Percentiles rank a stretch among this genome's conserved stretches.
phyloP scores from a whole-genome alignment of 2,113 vertebrate genomes.

The Engraulis encrasicolus region DNA sequence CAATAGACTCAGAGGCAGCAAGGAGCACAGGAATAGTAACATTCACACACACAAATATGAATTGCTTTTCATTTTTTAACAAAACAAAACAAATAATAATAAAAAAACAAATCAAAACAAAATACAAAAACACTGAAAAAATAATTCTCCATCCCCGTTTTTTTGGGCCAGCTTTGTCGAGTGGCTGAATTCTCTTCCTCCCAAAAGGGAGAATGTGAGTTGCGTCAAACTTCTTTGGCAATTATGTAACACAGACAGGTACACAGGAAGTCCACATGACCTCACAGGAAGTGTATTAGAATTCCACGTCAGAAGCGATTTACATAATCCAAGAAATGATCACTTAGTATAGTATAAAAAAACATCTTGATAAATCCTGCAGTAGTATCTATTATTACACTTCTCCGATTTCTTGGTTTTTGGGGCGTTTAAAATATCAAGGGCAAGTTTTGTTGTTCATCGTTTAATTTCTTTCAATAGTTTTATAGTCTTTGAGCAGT shows the following conservation, averaged over 20 bases:
- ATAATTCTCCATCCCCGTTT: conserved; percentile 1
- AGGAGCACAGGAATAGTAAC: conserved; percentile 52
- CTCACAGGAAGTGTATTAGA: conserved; percentile 42
- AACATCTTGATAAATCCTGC: conserved; percentile 37
- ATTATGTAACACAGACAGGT: conserved; percentile 38
- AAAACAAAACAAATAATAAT: conserved; percentile 23
- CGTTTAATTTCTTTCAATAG: conserved; percentile 44
- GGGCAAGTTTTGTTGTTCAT: conserved; percentile 34
- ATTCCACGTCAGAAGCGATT: conserved; percentile 37
- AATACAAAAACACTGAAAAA: conserved; percentile 21
- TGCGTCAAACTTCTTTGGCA: conserved; percentile 42
- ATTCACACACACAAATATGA: conserved; percentile 49
- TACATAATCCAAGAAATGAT: conserved; percentile 39
- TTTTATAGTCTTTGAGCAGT: conserved; percentile 49
- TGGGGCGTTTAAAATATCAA: conserved; percentile 46
- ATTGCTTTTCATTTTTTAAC: conserved; percentile 40
- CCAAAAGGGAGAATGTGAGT: conserved; percentile 33
- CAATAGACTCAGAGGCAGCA: conserved; percentile 29
- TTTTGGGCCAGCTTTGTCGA: not conserved
- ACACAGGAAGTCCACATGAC: conserved; percentile 40
- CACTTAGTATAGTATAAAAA: conserved; percentile 45
- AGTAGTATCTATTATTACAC: conserved; percentile 59
- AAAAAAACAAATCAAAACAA: not conserved
- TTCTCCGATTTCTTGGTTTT: conserved; percentile 20
- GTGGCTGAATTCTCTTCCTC: conserved; percentile 18